Evolutionary conservation across 2,888 invertebrate species (phyloP).

Genomic region (Metopia argyrocephala): DNA sequence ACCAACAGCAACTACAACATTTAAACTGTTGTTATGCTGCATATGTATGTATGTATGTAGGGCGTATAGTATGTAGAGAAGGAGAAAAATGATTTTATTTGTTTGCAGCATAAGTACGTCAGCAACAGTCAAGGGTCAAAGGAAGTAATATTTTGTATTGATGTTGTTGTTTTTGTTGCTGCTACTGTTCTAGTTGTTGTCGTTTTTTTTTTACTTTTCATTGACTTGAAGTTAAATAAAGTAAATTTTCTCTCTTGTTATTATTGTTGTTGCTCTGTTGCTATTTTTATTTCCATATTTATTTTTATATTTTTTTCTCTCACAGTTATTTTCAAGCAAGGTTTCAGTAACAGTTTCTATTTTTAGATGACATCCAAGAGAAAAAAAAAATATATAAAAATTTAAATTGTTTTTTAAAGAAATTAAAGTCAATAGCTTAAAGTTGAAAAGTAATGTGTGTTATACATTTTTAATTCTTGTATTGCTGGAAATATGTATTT

Average conservation of each 20-base stretch:
- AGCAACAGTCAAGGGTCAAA: slow-evolving; percentile 62
- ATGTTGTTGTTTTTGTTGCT: neutral
- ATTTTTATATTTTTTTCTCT: neutral
- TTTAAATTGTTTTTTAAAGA: no score
- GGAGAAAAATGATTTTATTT: slow-evolving; percentile 7
- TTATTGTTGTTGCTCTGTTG: neutral
- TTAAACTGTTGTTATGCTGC: neutral
- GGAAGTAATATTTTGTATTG: slow-evolving; percentile 33
- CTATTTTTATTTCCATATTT: neutral
- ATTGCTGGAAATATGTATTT: no score
- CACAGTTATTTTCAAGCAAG: slow-evolving; percentile 39
- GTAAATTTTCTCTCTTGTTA: slow-evolving; percentile 6
- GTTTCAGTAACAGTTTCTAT: slow-evolving; percentile 50
- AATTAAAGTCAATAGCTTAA: no score
- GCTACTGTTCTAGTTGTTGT: neutral
- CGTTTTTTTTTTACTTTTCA: slow-evolving; percentile 25
- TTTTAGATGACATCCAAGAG: slow-evolving; percentile 11
- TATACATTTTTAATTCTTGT: no score
- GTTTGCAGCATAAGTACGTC: slow-evolving; percentile 47
- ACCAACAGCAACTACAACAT: slow-evolving; percentile 31
- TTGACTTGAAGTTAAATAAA: slow-evolving; percentile 49
- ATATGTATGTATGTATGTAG: neutral
- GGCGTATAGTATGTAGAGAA: no score
- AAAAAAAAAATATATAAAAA: neutral
- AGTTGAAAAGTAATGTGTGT: no score